Evolutionary conservation across 2,797 vertebrate species (phyloP).

Genomic region (Anniella stebbinsi): DNA sequence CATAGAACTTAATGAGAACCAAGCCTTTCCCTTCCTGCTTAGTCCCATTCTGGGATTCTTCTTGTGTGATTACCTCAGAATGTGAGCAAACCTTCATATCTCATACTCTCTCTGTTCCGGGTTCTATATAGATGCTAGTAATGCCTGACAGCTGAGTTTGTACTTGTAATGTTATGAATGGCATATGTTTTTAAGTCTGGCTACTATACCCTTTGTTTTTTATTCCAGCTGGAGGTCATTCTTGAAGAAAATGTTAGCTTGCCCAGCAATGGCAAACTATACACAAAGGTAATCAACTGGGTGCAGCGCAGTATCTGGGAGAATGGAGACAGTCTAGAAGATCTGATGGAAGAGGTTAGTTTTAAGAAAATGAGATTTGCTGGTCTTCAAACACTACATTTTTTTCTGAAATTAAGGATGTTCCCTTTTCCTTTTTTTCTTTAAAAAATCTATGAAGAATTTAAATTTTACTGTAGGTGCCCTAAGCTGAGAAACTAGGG

Average conservation of each 20-base stretch:
- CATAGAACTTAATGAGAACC: neutral
- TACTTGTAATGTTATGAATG: no score
- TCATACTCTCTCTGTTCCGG: neutral
- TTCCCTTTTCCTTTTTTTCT: conserved; percentile 76
- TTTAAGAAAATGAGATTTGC: conserved; percentile 79
- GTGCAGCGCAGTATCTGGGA: conserved; percentile 98
- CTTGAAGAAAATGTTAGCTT: conserved; percentile 96
- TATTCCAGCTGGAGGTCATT: conserved; percentile 94
- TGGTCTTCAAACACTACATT: conserved; percentile 60
- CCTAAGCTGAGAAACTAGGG: conserved; percentile 88
- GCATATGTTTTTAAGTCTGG: neutral
- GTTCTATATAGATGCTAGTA: neutral
- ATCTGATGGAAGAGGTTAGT: conserved; percentile 99
- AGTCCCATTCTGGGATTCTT: neutral
- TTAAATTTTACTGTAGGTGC: conserved; percentile 88
- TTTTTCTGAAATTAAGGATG: conserved; percentile 78
- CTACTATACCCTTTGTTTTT: conserved; percentile 36
- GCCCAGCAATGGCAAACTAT: conserved; percentile 97
- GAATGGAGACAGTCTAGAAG: conserved; percentile 94
- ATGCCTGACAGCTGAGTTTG: neutral
- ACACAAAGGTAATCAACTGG: conserved; percentile 99
- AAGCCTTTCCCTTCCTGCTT: neutral
- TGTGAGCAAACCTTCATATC: neutral
- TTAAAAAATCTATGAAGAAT: conserved; percentile 83
- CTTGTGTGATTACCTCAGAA: neutral